phyloP scores from a whole-genome alignment of 2,113 vertebrate species.

The Oriolus oriolus region DNA sequence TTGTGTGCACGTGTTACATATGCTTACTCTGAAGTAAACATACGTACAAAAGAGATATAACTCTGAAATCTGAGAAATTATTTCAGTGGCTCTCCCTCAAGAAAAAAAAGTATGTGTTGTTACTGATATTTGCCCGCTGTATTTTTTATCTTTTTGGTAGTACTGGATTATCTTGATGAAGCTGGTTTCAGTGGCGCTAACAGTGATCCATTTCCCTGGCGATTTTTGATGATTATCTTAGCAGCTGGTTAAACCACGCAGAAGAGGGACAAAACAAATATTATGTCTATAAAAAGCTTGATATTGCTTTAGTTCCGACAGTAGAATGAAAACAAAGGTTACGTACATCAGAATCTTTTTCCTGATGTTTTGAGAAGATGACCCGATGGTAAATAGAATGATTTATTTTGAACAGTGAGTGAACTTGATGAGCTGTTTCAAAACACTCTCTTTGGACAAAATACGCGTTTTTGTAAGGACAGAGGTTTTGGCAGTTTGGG shows the following conservation, averaged over 20 bases:
- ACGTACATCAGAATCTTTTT: neutral
- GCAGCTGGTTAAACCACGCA: slow-evolving; percentile 18
- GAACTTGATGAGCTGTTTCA: slow-evolving; percentile 24
- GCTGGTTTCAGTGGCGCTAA: neutral
- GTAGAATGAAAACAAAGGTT: slow-evolving; percentile 30
- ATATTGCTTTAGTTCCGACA: neutral
- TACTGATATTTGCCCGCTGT: neutral
- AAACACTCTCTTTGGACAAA: slow-evolving; percentile 36
- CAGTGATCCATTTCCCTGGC: neutral
- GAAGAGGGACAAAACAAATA: slow-evolving; percentile 19
- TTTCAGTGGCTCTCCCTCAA: neutral
- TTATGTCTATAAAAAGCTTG: slow-evolving; percentile 16
- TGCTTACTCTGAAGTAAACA: neutral
- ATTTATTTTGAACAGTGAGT: slow-evolving; percentile 38
- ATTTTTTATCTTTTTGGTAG: neutral
- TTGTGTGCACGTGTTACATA: neutral
- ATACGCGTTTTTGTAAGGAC: neutral
- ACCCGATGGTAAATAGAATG: neutral
- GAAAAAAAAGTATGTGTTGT: neutral
- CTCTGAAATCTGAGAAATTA: neutral
- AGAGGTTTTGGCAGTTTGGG: slow-evolving; percentile 18
- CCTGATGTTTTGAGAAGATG: slow-evolving; percentile 41
- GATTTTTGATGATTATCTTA: slow-evolving; percentile 18
- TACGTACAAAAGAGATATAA: neutral
- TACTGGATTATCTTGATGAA: neutral